Conservation (phyloP, 2,113 vertebrate genomes). For the Megaptera novaeangliae region DNA sequence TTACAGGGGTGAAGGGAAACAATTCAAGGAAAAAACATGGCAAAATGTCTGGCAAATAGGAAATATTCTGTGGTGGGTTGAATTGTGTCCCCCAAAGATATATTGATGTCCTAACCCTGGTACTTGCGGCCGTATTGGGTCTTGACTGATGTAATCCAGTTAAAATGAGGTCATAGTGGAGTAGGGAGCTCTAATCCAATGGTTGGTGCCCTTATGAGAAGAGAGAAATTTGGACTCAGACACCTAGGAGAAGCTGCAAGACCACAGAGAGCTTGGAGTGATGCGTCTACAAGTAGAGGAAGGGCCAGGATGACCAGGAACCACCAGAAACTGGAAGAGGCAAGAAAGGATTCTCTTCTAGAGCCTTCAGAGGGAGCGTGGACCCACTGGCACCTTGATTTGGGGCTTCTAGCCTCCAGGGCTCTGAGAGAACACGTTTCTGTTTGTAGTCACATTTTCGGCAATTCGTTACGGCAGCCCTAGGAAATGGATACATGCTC, state of each 20-base stretch:
- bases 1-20: not conserved
- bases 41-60: not conserved
- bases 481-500: fast-evolving
- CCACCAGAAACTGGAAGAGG: not conserved
- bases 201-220: not conserved
- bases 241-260: not conserved
- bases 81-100: not conserved
- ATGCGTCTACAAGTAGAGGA: fast-evolving
- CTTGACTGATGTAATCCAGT: not conserved
- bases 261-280: fast-evolving
- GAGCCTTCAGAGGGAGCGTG: fast-evolving
- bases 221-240: not conserved
- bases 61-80: not conserved
- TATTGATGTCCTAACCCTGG: too few species aligned
- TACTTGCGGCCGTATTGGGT: not conserved
- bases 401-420: not conserved
- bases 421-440: not conserved
- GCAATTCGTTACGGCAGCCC: not conserved
- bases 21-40: fast-evolving
- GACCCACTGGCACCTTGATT: too few species aligned
- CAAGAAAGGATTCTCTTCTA: fast-evolving
- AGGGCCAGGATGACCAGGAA: not conserved
- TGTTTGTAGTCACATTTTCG: too few species aligned
- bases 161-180: not conserved
- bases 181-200: too few species aligned